phyloP scores from a whole-genome alignment of 2,113 vertebrate genomes.

The Toxostoma redivivum region DNA sequence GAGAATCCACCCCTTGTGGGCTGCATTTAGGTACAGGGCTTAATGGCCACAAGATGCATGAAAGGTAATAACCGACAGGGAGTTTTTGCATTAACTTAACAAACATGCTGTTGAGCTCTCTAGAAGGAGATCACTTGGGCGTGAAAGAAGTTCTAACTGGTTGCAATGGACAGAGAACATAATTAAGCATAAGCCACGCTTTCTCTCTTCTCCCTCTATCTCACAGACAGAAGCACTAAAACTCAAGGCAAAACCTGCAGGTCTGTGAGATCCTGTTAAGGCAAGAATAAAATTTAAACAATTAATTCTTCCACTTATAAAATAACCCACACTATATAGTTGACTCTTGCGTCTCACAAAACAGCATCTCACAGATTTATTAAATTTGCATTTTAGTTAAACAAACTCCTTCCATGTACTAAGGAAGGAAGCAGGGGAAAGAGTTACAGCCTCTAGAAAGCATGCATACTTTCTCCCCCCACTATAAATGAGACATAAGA shows the following conservation, averaged over 20 bases:
- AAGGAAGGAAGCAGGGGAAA: too few relatives aligned
- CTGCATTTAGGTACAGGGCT: background rate
- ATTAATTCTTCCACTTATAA: background rate
- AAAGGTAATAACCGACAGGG: background rate
- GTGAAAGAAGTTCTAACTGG: background rate
- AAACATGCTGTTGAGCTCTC: background rate
- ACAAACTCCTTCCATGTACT: background rate
- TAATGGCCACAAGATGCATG: background rate
- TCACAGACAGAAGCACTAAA: background rate
- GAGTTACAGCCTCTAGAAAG: background rate
- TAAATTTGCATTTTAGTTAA: background rate
- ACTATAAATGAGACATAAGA: background rate
- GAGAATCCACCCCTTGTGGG: background rate
- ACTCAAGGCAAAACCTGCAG: background rate
- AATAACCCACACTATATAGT: background rate
- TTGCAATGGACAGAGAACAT: background rate
- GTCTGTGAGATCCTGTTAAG: background rate
- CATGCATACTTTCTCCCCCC: accelerated
- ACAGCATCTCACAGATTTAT: background rate
- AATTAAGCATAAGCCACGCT: background rate
- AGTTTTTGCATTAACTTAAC: background rate
- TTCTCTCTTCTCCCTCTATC: background rate
- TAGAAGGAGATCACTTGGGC: background rate
- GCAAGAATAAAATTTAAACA: background rate
- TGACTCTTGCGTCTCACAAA: background rate